Evolutionary conservation across 1,140 invertebrate species (phyloP), one percentile per base, ranked within the genome.

Genomic region (Lepidurus packardi): DNA sequence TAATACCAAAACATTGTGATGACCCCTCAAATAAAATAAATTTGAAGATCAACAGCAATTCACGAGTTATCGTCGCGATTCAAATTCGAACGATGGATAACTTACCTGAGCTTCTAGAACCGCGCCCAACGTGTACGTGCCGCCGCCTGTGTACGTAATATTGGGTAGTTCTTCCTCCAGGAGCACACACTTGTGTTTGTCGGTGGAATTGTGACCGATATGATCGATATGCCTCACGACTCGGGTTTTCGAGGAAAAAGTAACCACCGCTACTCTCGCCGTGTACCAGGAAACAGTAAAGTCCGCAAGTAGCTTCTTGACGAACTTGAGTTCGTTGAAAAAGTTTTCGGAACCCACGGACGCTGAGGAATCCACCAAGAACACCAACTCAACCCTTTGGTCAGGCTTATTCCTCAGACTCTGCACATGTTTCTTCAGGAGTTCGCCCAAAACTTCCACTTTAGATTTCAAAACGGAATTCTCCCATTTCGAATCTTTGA

Each of bases 81-180:
- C 7, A 75, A 75, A 21, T 75, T 65, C 53, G 16, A 77, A 79
- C 43, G 53, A 8, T 65, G 8, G 73, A 44, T 16, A 53, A 78
- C 11, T 84, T 83, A 91, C 90, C 83, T 90, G 86, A 16, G 91
- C 91, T 82, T 89, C 87, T 45, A 88, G 81, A 76, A 92, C 86
- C 7, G 91, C 91, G 16, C 90, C 91, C 42, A 90, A 84, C 0
- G 91, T 92, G 81, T 88, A 91, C 5, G 91, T 92, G 41, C 89
- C 90, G 7, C 91, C 91, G 10, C 90, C 90, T 21, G 85, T 87
- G 81, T 91, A 92, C 53, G 82, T 85, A 43, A 92, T 89, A 65
- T 86, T 86, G 9, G 86, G 87, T 7, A 92, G 83, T 80, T 91
- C 87, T 77, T 89, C 85, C 80, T 89, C 88, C 13, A 92, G 81